These are phyloP conservation scores for Cygnus atratus DNA, from an alignment of 2,113 vertebrate species.

Conservation along the genomic window DNA sequence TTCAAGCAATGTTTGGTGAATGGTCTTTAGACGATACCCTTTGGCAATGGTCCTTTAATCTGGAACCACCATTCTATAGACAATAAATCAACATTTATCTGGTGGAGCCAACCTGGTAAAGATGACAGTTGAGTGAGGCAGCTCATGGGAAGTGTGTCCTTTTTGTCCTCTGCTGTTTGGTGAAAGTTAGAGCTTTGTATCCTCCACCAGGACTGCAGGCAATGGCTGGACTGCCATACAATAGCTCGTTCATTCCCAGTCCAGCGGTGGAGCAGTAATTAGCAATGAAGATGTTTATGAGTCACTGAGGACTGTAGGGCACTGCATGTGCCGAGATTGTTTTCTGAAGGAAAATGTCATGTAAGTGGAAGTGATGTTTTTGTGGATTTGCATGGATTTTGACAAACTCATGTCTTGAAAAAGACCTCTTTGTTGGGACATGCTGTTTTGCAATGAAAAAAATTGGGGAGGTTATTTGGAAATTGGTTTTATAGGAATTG, in stretches of 20 bases:
- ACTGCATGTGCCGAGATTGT: neutral
- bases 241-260: rapidly evolving
- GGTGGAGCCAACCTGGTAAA: neutral
- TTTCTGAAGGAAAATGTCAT: neutral
- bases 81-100: neutral
- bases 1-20: neutral
- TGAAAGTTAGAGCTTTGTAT: neutral
- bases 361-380: neutral
- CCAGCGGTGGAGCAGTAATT: neutral
- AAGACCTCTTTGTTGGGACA: neutral
- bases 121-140: neutral
- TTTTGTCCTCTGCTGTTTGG: neutral
- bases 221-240: neutral
- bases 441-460: neutral
- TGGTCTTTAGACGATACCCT: neutral
- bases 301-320: neutral
- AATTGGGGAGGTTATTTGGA: neutral
- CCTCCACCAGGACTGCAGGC: neutral
- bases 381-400: neutral
- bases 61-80: neutral
- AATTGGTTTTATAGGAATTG: neutral
- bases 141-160: neutral
- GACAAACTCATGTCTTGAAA: neutral
- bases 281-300: neutral
- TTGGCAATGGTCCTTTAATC: neutral